These are phyloP conservation scores for Sarotherodon lohbergeri DNA, from an alignment of 2,113 vertebrate genomes.

Conservation along the genomic window DNA sequence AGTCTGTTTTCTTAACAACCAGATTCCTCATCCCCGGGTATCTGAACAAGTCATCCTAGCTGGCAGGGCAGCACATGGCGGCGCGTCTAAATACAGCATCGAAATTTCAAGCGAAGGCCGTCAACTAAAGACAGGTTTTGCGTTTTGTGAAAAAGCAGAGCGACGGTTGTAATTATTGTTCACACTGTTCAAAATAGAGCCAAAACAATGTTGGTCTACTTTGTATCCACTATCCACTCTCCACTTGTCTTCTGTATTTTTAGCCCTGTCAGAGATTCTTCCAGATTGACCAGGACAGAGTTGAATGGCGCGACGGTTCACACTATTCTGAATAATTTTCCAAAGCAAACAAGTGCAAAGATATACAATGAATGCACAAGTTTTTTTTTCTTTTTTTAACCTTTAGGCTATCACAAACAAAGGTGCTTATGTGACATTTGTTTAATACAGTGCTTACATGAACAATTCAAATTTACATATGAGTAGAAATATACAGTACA, in stretches of 20 bases:
- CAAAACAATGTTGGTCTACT: not conserved
- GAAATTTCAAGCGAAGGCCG: not conserved
- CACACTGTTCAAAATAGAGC: not conserved
- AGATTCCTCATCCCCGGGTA: not conserved
- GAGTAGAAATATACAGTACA: constrained; percentile 70
- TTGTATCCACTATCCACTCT: not conserved
- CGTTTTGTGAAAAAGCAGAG: not conserved
- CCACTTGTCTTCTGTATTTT: not conserved
- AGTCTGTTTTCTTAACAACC: constrained; percentile 20
- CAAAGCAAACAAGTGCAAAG: not conserved
- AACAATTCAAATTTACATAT: constrained; percentile 51
- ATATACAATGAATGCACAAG: not conserved
- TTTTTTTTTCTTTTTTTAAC: not conserved
- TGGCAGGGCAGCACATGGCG: constrained; percentile 1
- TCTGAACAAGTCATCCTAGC: constrained; percentile 24
- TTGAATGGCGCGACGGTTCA: not conserved
- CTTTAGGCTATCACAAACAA: not conserved
- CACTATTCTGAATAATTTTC: not conserved
- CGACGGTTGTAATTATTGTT: not conserved
- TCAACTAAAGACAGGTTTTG: not conserved
- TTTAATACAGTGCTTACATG: constrained; percentile 52
- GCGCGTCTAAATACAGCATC: constrained; percentile 1
- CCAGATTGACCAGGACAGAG: not conserved
- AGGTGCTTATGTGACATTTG: constrained; percentile 42
- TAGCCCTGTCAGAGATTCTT: not conserved